Evolutionary conservation across 2,888 invertebrate genomes (phyloP).

Genomic region (Oeneis ivallda): DNA sequence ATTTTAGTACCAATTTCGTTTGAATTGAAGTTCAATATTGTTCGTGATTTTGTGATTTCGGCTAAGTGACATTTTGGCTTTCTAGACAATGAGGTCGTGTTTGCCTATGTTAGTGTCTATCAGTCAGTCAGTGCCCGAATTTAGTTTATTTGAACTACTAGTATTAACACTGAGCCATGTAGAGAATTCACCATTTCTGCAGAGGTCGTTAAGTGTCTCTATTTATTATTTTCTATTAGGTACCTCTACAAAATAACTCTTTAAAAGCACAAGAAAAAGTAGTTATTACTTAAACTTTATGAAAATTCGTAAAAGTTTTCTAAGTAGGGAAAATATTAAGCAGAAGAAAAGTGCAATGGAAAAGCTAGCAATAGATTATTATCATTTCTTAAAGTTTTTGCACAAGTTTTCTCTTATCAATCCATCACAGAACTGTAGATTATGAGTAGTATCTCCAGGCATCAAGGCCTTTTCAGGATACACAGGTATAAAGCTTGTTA

Average conservation of each 20-base stretch:
- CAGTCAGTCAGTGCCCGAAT: slow-evolving; percentile 15
- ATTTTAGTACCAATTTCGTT: neutral
- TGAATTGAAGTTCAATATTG: neutral
- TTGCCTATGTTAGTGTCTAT: slow-evolving; percentile 21
- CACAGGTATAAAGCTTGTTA: neutral
- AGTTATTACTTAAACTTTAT: neutral
- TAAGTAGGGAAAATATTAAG: neutral
- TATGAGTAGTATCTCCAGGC: slow-evolving; percentile 16
- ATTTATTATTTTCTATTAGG: neutral
- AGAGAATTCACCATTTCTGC: neutral
- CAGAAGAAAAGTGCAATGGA: neutral
- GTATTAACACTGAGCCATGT: neutral
- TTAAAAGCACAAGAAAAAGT: no score
- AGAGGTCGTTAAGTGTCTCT: neutral
- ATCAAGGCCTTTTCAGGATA: neutral
- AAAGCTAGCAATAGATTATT: neutral
- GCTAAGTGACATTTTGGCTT: slow-evolving; percentile 17
- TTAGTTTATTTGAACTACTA: slow-evolving; percentile 5
- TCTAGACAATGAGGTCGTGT: slow-evolving; percentile 22
- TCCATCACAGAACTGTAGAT: slow-evolving; percentile 33
- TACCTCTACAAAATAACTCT: no score
- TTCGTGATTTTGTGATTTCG: neutral
- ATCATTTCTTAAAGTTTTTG: slow-evolving; percentile 11
- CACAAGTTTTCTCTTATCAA: slow-evolving; percentile 28
- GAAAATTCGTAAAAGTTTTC: neutral